phyloP scores from a whole-genome alignment of 2,113 vertebrate species.

The Alectura lathami region DNA sequence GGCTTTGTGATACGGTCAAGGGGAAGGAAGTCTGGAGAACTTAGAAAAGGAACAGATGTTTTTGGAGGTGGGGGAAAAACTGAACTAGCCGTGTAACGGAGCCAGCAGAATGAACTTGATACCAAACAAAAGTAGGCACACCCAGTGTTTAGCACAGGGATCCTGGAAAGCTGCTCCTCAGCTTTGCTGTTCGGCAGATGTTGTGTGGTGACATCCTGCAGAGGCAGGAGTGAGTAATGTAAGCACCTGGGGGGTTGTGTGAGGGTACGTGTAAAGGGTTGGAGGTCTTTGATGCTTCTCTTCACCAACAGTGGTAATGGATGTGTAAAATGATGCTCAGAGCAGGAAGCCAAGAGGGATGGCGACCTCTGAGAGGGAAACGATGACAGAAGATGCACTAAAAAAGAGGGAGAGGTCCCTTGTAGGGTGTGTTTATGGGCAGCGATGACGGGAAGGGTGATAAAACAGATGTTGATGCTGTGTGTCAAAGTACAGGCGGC shows the following conservation, averaged over 20 bases:
- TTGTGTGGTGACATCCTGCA: neutral
- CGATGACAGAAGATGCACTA: neutral
- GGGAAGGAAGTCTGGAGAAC: constrained; percentile 55
- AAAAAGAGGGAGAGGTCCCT: constrained; percentile 23
- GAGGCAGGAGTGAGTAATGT: neutral
- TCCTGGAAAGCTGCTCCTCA: constrained; percentile 22
- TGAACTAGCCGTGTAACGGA: neutral
- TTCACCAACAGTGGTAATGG: neutral
- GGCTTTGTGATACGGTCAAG: neutral
- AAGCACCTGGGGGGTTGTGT: neutral
- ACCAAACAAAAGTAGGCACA: constrained; percentile 60
- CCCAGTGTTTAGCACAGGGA: constrained; percentile 21
- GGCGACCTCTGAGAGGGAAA: neutral
- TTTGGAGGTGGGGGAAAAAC: constrained; percentile 21
- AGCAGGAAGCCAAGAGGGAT: neutral
- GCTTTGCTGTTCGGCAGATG: neutral
- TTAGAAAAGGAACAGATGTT: constrained; percentile 59
- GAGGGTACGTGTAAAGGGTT: neutral
- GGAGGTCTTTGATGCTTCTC: neutral
- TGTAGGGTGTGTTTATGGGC: neutral
- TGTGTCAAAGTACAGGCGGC: neutral
- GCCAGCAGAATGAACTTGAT: constrained; percentile 49
- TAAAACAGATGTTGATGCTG: neutral
- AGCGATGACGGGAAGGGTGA: neutral
- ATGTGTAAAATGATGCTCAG: neutral